Base-by-base conservation (phyloP, 2,888 invertebrate genomes). In the Cremastinae sp. region DNA sequence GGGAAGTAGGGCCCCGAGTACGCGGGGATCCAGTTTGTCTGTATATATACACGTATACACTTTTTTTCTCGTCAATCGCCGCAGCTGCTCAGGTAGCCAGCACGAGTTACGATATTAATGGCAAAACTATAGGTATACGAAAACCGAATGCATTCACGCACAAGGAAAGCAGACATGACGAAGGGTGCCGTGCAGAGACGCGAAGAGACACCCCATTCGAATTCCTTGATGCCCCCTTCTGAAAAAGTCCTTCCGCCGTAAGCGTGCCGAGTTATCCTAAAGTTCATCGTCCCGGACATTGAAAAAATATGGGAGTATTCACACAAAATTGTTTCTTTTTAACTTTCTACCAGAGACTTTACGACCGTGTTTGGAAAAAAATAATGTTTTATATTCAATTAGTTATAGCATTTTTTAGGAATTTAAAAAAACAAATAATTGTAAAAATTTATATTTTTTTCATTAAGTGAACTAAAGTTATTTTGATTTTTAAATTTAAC, bases 91-190 rank as follows among this genome's bases (percentile, higher is more conserved):
- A 88, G 88, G 88, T 87, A 81, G 78, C 76, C 66, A 70, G 85
- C 87, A 86, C 87, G 88, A 86, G 87, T 88, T 87, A 83, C 82
- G 83, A 86, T 83, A 86, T 86, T 86, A 85, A 83, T 85, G 84
- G 83, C 79, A 81, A 78, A 81, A 81, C 77, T 80, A 80, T 81
- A 81, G 28, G 41, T 51, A 41, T 64, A 51, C 28, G 28, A 28
- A 28, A 28, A 28, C 28, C 2, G 28, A 39, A 64, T 51, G 4
- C 14, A 18, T 20, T 10, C 9, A 37, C 12, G 37, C 22, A 41
- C 22, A 55, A 9, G 39, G 35, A 53, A 43, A 62, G 20, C 62
- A 58, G 70, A n/a, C 35, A 47, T 18, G 61, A 20, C 45, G 45
- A 68, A 64, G 76, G 75, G 62, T 59, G 51, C 59, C 16, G 64